Base-by-base conservation (phyloP, 2,888 invertebrate genomes). In the Coecobrya sp. region DNA sequence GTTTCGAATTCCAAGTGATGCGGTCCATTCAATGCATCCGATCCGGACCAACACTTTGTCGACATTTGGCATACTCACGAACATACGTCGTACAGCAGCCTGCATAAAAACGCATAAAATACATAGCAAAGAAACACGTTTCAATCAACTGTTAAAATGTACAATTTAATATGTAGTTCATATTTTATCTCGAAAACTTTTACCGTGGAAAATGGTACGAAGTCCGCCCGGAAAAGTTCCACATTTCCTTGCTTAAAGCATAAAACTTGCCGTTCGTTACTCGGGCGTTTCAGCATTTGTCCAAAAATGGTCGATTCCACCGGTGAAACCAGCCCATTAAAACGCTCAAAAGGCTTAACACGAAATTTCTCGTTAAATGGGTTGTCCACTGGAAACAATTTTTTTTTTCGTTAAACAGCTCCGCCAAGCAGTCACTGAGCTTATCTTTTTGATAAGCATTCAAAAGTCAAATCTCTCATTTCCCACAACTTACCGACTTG, bases 191-290 rank as follows among this genome's bases (percentile, higher is more conserved):
- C 36, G 3, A 36, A 36, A 36, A 4, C 36, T 4, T 22, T 25
- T 85, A 45, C 68, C 52, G 25, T 65, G 22, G 27, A 59, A 59
- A 19, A 59, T 4, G 59, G 59, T 19, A 27, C 2, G 19, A 86
- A 70, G 19, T 27, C 7, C 1, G 59, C 59, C 8, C 59, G 59
- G 30, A 86, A 86, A 2, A 86, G 49, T 25, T 86, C 86, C 1
- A n/a, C 5, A 25, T 19, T 49, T 19, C 55, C 70, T 30, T 49
- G 73, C 10, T 55, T 4, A 30, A 73, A 86, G 0, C 27, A 27
- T 0, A 86, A 8, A n/a, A 49, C 68, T 52, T 86, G 86, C 86
- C 55, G 25, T 25, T 85, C 68, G 3, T 3, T 36, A 52, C 30
- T 5, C 42, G 22, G 13, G 2, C 19, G 0, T n/a, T 52, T n/a